Evolutionary conservation across 2,113 vertebrate species (phyloP).

Genomic region (Ceyx cyanopectus): DNA sequence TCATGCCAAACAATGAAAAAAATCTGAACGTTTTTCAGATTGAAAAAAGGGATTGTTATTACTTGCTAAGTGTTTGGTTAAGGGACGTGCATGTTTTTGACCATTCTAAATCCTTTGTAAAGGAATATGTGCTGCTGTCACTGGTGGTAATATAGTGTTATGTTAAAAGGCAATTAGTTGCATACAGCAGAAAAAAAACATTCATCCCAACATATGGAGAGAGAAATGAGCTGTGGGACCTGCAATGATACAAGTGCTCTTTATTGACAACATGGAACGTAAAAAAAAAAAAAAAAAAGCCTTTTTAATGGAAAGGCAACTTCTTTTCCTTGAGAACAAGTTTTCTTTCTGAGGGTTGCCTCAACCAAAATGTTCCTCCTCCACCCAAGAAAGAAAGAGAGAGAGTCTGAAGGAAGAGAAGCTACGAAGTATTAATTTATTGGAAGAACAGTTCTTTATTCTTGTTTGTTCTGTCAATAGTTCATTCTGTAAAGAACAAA

Average conservation of each 20-base stretch:
- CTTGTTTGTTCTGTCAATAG: neutral
- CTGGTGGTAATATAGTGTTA: neutral
- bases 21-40: neutral
- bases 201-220: neutral
- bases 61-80: neutral
- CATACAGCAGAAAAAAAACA: neutral
- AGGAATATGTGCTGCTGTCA: neutral
- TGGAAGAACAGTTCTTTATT: constrained; percentile 7
- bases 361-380: neutral
- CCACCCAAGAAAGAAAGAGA: neutral
- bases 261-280: neutral
- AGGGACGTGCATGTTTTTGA: neutral
- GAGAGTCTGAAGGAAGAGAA: neutral
- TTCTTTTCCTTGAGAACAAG: neutral
- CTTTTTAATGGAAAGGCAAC: neutral
- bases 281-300: neutral
- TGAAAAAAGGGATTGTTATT: neutral
- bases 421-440: constrained; percentile 8
- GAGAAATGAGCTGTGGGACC: neutral
- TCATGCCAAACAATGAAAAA: neutral
- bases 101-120: neutral
- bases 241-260: neutral
- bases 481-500: constrained; percentile 14
- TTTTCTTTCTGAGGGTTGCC: neutral
- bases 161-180: neutral